Evolutionary conservation across 2,797 vertebrate genomes (phyloP).

Genomic region (Florisuga fusca): DNA sequence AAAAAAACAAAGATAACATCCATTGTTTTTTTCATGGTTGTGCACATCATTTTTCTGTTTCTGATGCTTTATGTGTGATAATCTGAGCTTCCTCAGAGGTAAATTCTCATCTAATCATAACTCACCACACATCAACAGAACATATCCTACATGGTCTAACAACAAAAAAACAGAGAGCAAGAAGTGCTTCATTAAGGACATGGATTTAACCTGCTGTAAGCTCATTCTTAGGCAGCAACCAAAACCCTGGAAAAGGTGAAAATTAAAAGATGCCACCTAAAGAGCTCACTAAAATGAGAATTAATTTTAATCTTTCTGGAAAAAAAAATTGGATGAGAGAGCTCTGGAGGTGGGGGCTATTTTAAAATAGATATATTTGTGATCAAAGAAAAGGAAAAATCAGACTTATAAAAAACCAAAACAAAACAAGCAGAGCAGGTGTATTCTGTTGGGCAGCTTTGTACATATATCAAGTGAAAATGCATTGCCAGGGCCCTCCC

Average conservation of each 20-base stretch:
- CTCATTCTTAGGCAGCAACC: conserved; percentile 62
- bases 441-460: neutral
- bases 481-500: neutral
- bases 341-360: neutral
- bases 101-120: conserved; percentile 77
- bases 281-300: conserved; percentile 53
- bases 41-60: conserved; percentile 72
- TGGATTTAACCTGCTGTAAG: conserved; percentile 58
- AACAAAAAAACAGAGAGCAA: conserved; percentile 57
- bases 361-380: neutral
- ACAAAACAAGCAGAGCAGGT: neutral
- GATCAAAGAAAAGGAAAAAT: neutral
- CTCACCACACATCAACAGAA: conserved; percentile 75
- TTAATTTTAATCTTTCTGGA: conserved; percentile 26
- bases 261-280: conserved; percentile 66
- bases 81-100: conserved; percentile 75
- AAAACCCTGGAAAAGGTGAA: conserved; percentile 62
- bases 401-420: neutral
- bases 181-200: conserved; percentile 69
- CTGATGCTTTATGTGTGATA: conserved; percentile 73
- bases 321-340: neutral
- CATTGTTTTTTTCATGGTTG: conserved; percentile 73
- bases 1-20: conserved; percentile 68
- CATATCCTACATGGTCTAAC: conserved; percentile 73
- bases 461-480: neutral